Evolutionary conservation across 2,113 vertebrate genomes (phyloP).

Genomic region (Semicossyphus pulcher): DNA sequence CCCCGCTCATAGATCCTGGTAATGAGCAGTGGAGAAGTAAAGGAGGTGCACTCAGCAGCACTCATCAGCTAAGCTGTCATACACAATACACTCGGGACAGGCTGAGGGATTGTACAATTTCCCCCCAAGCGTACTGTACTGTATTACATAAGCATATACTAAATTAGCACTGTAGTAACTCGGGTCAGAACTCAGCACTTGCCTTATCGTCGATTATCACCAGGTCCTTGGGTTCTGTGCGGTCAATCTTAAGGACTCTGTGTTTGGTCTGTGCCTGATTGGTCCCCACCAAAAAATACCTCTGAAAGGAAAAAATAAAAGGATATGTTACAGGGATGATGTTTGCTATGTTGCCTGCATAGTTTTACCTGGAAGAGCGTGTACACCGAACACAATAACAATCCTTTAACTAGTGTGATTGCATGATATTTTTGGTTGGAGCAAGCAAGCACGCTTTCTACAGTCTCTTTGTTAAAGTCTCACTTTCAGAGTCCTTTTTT

Average conservation of each 20-base stretch:
- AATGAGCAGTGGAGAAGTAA: slow-evolving; percentile 50
- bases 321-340: background rate
- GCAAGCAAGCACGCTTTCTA: background rate
- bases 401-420: background rate
- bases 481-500: background rate
- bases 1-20: slow-evolving; percentile 45
- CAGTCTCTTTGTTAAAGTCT: background rate
- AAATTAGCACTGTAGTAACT: slow-evolving; percentile 23
- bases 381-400: background rate
- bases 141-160: slow-evolving; percentile 72
- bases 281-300: slow-evolving; percentile 95
- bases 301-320: slow-evolving; percentile 77
- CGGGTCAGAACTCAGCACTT: slow-evolving; percentile 50
- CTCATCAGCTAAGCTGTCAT: slow-evolving; percentile 49
- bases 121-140: slow-evolving; percentile 36
- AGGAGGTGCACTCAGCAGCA: slow-evolving; percentile 14
- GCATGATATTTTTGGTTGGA: background rate
- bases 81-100: slow-evolving; percentile 45
- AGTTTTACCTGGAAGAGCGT: background rate
- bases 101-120: slow-evolving; percentile 67
- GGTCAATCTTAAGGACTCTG: slow-evolving; percentile 95
- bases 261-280: slow-evolving; percentile 96
- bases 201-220: slow-evolving; percentile 97
- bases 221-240: slow-evolving; percentile 95
- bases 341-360: background rate